phyloP scores from a whole-genome alignment of 2,888 invertebrate species.

The Ormyrus thymus region DNA sequence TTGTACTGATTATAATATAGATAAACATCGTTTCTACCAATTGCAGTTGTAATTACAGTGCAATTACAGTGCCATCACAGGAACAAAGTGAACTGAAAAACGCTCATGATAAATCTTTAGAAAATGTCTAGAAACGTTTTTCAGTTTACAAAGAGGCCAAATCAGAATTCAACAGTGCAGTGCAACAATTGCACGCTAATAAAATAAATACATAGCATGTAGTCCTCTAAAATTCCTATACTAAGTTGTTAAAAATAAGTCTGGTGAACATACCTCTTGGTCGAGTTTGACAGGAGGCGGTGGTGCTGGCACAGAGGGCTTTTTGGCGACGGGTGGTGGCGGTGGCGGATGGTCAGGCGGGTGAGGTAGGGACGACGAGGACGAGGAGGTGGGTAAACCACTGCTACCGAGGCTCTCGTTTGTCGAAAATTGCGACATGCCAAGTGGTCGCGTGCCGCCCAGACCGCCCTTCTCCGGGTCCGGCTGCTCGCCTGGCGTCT shows the following conservation, averaged over 20 bases:
- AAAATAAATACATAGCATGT: constrained; percentile 18
- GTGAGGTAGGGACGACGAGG: constrained; percentile 52
- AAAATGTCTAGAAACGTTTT: constrained; percentile 52
- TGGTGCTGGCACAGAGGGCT: constrained; percentile 76
- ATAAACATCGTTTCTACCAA: constrained; percentile 16
- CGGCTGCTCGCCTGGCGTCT: constrained; percentile 87
- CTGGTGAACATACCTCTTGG: constrained; percentile 76
- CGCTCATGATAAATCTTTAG: not conserved
- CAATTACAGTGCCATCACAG: not conserved
- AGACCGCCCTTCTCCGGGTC: constrained; percentile 85
- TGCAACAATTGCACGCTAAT: constrained; percentile 46
- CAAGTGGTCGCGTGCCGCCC: constrained; percentile 87
- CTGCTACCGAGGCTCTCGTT: constrained; percentile 3
- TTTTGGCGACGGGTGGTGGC: constrained; percentile 76
- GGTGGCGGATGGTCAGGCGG: constrained; percentile 74
- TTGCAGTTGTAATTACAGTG: constrained; percentile 28
- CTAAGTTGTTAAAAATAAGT: not conserved
- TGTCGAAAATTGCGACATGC: constrained; percentile 76
- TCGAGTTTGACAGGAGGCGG: constrained; percentile 79
- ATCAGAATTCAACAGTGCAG: constrained; percentile 30
- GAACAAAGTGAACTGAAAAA: constrained; percentile 8
- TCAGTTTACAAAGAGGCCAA: constrained; percentile 47
- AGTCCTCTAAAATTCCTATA: constrained; percentile 4
- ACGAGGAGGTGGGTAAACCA: constrained; percentile 64
- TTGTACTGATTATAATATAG: not conserved